Evolutionary conservation across 2,888 invertebrate genomes (phyloP), one percentile per base, ranked within the genome.

Genomic region (Agrochola circellaris): DNA sequence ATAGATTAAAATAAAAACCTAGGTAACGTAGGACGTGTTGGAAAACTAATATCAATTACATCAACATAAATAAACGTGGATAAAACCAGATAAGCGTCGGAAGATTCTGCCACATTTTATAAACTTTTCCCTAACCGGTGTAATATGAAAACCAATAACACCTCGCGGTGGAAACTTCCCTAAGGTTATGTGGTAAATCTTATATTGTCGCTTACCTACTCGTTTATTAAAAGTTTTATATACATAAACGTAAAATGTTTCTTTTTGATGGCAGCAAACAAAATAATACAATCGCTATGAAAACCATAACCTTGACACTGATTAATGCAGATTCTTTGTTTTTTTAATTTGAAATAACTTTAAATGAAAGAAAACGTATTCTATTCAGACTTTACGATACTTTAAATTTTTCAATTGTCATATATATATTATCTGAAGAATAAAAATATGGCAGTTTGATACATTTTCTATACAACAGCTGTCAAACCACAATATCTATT

Each of bases 71-170:
- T 48, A 38, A 65, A 60, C 64, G n/a, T 26, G 38, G 66, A 67
- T 70, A 42, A 70, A 77, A 56, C 56, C 30, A 34, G 17, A 61
- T 70, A 66, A 70, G 69, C 48, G 70, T 26, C 38, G 17, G n/a
- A 64, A 69, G 71, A 79, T 69, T 61, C 56, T 20, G n/a, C 15
- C 54, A 58, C 77, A 68, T 77, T 84, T 79, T 77, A 82, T 73
- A 73, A 76, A 86, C 45, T 77, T 86, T 72, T 58, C 45, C 61
- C 71, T 42, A 67, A 34, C 51, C 23, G 30, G 23, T 69, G 77
- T 75, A 60, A 62, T 81, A 81, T 68, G 73, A 78, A 83, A 85
- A 76, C 84, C 73, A 85, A 85, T 84, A 84, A 80, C 81, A 75
- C 13, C 62, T 38, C 38, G 60, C 64, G 62, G 8, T 54, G 65